Conservation (phyloP, 1,140 invertebrate genomes). For the Archivesica marissinica region DNA sequence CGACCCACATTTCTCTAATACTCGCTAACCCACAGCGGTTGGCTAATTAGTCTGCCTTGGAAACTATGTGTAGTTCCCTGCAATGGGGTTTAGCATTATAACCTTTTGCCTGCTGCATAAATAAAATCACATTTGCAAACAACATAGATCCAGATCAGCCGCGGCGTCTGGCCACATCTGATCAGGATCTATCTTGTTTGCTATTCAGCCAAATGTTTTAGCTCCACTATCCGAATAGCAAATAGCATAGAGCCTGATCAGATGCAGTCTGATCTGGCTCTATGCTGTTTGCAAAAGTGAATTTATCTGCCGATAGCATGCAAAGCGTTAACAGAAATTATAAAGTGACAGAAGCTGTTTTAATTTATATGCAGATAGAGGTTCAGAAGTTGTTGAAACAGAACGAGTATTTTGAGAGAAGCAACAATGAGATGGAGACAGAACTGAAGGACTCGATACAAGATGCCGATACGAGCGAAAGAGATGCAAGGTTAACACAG, state of each 20-base stretch:
- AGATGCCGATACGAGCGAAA: slow-evolving; percentile 82
- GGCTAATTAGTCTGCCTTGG: neutral
- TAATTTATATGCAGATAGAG: slow-evolving; percentile 74
- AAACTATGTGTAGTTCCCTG: neutral
- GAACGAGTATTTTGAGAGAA: slow-evolving; percentile 82
- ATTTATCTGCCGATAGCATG: no score
- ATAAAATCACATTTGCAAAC: no score
- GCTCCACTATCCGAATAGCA: no score
- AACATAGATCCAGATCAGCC: no score
- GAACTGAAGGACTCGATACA: slow-evolving; percentile 80
- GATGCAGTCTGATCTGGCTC: no score
- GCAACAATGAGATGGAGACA: slow-evolving; percentile 81
- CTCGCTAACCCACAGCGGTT: neutral
- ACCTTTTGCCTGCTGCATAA: no score
- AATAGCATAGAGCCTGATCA: no score
- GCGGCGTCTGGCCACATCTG: no score
- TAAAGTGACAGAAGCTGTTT: neutral
- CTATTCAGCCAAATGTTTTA: no score
- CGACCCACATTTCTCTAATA: no score
- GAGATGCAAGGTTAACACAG: slow-evolving; percentile 78
- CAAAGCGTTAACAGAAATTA: neutral
- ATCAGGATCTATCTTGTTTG: no score
- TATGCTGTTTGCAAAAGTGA: no score
- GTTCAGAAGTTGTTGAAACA: slow-evolving; percentile 82
- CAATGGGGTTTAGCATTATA: neutral